These are phyloP conservation scores for Auanema freiburgensis DNA, from an alignment of 2,888 invertebrate species.

Conservation along the genomic window DNA sequence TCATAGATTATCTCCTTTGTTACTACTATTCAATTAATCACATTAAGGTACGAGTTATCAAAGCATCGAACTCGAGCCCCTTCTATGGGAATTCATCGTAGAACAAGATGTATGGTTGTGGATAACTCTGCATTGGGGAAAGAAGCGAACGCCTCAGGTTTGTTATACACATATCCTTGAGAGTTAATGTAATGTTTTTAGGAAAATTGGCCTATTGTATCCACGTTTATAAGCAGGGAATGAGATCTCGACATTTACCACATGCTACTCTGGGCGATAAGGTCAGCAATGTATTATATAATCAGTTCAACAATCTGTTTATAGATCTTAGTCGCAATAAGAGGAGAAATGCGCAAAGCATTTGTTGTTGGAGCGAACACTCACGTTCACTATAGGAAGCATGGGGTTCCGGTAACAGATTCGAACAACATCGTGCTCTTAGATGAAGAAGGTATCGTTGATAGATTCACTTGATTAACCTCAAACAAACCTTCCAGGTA, in stretches of 20 bases:
- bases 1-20: neutral
- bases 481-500: slow-evolving; percentile 77
- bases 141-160: slow-evolving; percentile 72
- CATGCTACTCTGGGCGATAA: slow-evolving; percentile 62
- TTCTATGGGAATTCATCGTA: slow-evolving; percentile 55
- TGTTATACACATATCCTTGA: neutral
- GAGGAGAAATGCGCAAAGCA: slow-evolving; percentile 62
- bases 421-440: slow-evolving; percentile 83
- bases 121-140: slow-evolving; percentile 95
- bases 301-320: neutral
- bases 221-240: slow-evolving; percentile 83
- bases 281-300: slow-evolving; percentile 23
- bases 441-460: slow-evolving; percentile 33
- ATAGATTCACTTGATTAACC: neutral
- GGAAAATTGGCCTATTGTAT: slow-evolving; percentile 87
- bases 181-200: slow-evolving; percentile 63
- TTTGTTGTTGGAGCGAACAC: slow-evolving; percentile 62
- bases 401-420: slow-evolving; percentile 62
- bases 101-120: slow-evolving; percentile 73
- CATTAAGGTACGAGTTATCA: slow-evolving; percentile 57
- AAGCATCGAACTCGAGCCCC: slow-evolving; percentile 60
- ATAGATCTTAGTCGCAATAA: slow-evolving; percentile 60
- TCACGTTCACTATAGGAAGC: slow-evolving; percentile 52
- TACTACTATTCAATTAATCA: neutral
- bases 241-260: slow-evolving; percentile 59